A percentile compares a stretch with the other conserved stretches of the same genome.
Conservation (phyloP, 2,888 invertebrate species). For the Lasioglossum calceatum region DNA sequence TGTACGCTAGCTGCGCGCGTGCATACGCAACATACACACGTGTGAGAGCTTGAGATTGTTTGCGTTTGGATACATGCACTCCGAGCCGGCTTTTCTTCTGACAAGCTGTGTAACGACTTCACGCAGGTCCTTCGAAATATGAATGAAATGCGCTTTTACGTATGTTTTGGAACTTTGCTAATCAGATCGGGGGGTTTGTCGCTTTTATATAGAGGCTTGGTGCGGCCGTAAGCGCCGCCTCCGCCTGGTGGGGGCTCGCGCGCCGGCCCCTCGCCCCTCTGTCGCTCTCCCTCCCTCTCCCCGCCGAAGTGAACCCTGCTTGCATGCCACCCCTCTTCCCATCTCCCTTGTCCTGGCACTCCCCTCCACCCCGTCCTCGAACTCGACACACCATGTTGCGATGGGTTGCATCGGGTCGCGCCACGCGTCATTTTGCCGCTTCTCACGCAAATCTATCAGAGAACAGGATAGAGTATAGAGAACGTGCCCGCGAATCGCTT, state of each 20-base stretch:
- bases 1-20: not conserved
- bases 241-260: slow-evolving; percentile 52
- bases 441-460: slow-evolving; percentile 45
- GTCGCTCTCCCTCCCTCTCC: not conserved
- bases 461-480: slow-evolving; percentile 37
- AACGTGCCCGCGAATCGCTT: not conserved
- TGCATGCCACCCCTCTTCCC: not conserved
- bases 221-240: slow-evolving; percentile 75
- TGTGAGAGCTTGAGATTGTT: not conserved
- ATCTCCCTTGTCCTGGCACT: not conserved
- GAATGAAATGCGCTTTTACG: slow-evolving; percentile 67
- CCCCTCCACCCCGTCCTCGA: not conserved
- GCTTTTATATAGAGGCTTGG: slow-evolving; percentile 79
- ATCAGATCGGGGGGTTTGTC: slow-evolving; percentile 82
- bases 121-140: slow-evolving; percentile 27
- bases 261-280: slow-evolving; percentile 28
- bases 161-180: slow-evolving; percentile 75
- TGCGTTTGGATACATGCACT: not conserved
- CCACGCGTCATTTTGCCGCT: slow-evolving; percentile 16
- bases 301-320: not conserved
- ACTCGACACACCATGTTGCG: not conserved
- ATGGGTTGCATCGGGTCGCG: slow-evolving; percentile 12
- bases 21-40: not conserved
- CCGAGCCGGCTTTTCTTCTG: not conserved
- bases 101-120: not conserved